Evolutionary conservation across 2,888 invertebrate species (phyloP), one percentile per base, ranked within the genome.

Genomic region (Corbicula japonica): DNA sequence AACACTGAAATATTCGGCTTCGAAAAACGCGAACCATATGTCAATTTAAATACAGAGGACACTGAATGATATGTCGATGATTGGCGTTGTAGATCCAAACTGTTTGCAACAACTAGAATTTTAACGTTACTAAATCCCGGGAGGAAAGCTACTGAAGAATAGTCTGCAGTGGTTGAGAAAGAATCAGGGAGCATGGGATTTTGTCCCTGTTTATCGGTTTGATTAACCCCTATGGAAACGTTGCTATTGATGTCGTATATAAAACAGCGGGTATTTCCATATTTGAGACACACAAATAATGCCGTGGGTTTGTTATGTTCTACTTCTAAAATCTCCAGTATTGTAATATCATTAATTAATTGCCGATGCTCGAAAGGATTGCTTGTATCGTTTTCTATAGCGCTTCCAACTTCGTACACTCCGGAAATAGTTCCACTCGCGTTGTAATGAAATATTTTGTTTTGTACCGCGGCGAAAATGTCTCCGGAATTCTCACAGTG

Each of bases 241-340:
- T 52, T 52, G 10, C 6, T 52, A 34, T 1, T 15, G 12, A 23
- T 50, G 52, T 65, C 65, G 1, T 38, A 18, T 23, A 38, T 26
- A 23, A 38, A 38, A 65, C 65, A 65, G 18, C 52, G 23, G 28
- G 32, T 35, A n/a, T 52, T 10, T 21, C n/a, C 52, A 18, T 52
- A 15, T 38, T 65, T 65, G 18, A 65, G 35, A 38, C 65, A 65
- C 3, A 50, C 35, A 35, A 65, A 65, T 8, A 65, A 35, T 15
- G 23, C 12, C 10, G 10, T 2, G 34, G 15, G 15, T 48, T n/a
- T 10, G 12, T 32, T 52, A 2, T 26, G 23, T 12, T 38, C 28
- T 12, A 65, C 38, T 12, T 38, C 28, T 12, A 65, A 38, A 35
- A 50, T 52, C 38, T 50, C 52, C 15, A 65, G 12, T 18, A 52